Base-by-base conservation (phyloP, 1,140 invertebrate species). In the Parasteatoda tepidariorum region DNA sequence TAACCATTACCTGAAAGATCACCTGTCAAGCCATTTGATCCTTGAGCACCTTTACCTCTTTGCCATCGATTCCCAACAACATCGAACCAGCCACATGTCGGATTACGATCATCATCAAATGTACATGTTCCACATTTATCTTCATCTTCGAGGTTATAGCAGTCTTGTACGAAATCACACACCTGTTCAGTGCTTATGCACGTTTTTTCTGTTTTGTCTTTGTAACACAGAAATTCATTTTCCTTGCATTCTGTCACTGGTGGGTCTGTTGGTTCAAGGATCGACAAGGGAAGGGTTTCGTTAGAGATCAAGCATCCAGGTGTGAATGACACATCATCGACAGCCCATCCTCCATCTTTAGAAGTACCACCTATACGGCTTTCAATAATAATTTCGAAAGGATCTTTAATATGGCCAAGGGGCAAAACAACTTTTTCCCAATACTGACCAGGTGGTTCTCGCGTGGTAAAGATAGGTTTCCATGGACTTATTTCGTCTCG, bases 221-320 rank as follows among this genome's bases (percentile, higher is more conserved):
- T 92, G 78, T 93, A 92, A 87, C 96, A 97, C 88, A 94, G 93
- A 87, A 96, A 97, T 88, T 97, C 30, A 13, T 18, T 33, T 2
- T 41, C 78, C 5, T 66, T 24, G 18, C 84, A 83, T 24, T 33
- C 67, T 11, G 48, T 41, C 3, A 55, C 57, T 31, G 70, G 61
- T 61, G 28, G 31, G 34, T 11, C 15, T 18, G 79, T 78, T 41
- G 79, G 84, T 41, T 83, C 55, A 6, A 38, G 13, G 1, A 68
- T 28, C 30, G 26, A 59, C 15, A 81, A 7, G 13, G 85, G 82
- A 9, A 86, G 26, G 1, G 66, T 64, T 34, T 82, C 48, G 15
- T 85, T 78, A 0, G 71, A 83, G 13, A 79, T 15, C 48, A 66
- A 33, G 54, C 86, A 86, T n/a, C 86, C 89, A 41, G 87, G 86